Base-by-base conservation (phyloP, 2,113 vertebrate species). In the Tyto alba region DNA sequence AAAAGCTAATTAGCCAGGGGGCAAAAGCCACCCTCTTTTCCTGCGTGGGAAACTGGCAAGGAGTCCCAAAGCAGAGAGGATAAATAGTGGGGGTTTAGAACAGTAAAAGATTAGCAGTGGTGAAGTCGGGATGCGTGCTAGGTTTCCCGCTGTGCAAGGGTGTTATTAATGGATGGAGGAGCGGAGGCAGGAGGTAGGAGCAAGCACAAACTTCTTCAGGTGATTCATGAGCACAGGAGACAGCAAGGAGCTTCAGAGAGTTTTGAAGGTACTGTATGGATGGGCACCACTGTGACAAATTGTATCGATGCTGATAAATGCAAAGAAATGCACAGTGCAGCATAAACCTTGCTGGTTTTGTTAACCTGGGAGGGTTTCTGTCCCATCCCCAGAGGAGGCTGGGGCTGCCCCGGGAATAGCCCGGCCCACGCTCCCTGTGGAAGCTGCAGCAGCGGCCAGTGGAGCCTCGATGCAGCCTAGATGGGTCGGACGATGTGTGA, bases 401-500 rank as follows among this genome's bases (percentile, higher is more conserved):
- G 6, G 19, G 48, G 72, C 41, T 8, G 20, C 30, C 32, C 30
- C 2, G 5, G 53, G 57, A 75, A 5, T 22, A 56, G 43, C 27
- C 62, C 0, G 0, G 57, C 17, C 43, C 38, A 41, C 3, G 4
- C 1, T 62, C 34, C 13, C 73, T 48, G 20, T 22, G 64, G 7
- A 5, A 60, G 56, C 23, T 4, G 27, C 26, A 41, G 45, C n/a
- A 63, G 69, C 0, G 1, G 21, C 20, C 0, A 0, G 21, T 1
- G 18, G 38, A 69, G 25, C 21, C 36, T 29, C 1, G 0, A 3
- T 12, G 40, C 13, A 63, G 63, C 32, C 0, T 0, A 38, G 52
- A 27, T 0, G 3, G 41, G 26, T 4, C 1, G 13, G n/a, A 38
- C 0, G 2, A 41, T 0, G 0, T 1, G 10, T 1, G 4, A 15